Percentiles rank a stretch among this genome's conserved stretches.
Evolutionary conservation across 2,888 invertebrate species (phyloP).

Genomic region (Pammene fasciana): DNA sequence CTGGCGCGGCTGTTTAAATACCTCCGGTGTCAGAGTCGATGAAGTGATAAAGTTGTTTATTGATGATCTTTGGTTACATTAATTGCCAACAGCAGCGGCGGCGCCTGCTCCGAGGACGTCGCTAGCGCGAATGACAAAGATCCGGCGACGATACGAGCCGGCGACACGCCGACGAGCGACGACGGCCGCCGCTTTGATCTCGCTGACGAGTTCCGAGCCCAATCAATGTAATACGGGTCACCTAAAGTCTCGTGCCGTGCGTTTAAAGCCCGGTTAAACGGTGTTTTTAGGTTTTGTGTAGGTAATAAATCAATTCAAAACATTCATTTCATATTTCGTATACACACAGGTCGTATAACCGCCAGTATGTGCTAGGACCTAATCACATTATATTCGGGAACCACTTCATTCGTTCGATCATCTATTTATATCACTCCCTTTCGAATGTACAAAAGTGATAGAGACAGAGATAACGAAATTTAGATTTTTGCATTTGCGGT

Average conservation of each 20-base stretch:
- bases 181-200: conserved; percentile 70
- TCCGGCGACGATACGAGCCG: conserved; percentile 69
- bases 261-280: conserved; percentile 11
- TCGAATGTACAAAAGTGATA: no score
- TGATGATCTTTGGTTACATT: conserved; percentile 81
- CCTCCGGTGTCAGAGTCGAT: conserved; percentile 74
- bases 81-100: conserved; percentile 80
- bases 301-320: no score
- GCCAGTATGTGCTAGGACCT: no score
- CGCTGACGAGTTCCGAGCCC: conserved; percentile 72
- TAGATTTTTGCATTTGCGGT: no score
- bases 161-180: conserved; percentile 60
- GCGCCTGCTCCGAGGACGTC: conserved; percentile 71
- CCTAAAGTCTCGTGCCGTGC: not conserved
- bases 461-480: no score
- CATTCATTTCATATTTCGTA: no score
- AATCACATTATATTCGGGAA: no score
- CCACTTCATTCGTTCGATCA: no score
- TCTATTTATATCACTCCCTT: no score
- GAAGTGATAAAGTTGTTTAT: conserved; percentile 82
- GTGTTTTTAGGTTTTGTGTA: not conserved
- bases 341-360: no score
- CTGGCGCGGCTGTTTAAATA: conserved; percentile 71
- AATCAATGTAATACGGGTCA: conserved; percentile 69
- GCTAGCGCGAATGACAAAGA: conserved; percentile 78